Conservation (phyloP, 2,797 vertebrate species). For the Acropternis orthonyx region DNA sequence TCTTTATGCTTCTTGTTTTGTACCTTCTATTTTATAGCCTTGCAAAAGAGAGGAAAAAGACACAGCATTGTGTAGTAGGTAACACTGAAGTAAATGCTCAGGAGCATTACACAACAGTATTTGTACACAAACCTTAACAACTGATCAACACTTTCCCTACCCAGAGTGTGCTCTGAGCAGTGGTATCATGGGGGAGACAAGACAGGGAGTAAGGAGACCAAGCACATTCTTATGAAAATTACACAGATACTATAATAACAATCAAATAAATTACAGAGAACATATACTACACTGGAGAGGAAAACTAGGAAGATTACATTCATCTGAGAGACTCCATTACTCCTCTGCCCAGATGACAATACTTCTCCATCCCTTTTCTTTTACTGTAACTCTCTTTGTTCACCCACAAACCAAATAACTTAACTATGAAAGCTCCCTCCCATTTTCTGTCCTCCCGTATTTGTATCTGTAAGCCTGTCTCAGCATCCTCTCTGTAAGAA, state of each 20-base stretch:
- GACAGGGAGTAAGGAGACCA: not conserved
- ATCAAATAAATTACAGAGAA: not conserved
- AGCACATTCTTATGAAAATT: not conserved
- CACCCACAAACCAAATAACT: not conserved
- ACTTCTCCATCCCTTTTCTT: not conserved
- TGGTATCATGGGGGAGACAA: rapidly evolving
- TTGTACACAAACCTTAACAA: not conserved
- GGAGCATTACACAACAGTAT: not conserved
- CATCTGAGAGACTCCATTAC: not conserved
- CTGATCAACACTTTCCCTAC: not conserved
- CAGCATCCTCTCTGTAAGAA: not conserved
- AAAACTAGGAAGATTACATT: not conserved
- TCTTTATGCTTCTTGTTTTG: not conserved
- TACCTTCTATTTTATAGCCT: not conserved
- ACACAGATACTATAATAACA: not conserved
- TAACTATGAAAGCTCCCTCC: not conserved
- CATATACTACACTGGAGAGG: not conserved
- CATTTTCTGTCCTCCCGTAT: not conserved
- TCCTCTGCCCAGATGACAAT: not conserved
- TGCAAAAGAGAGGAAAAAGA: not conserved
- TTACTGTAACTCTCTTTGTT: not conserved
- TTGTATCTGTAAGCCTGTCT: not conserved
- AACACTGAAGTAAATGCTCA: not conserved
- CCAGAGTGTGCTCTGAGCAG: not conserved
- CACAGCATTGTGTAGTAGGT: rapidly evolving